Evolutionary conservation across 1,140 invertebrate species (phyloP).

Genomic region (Tetragonula clypearis): DNA sequence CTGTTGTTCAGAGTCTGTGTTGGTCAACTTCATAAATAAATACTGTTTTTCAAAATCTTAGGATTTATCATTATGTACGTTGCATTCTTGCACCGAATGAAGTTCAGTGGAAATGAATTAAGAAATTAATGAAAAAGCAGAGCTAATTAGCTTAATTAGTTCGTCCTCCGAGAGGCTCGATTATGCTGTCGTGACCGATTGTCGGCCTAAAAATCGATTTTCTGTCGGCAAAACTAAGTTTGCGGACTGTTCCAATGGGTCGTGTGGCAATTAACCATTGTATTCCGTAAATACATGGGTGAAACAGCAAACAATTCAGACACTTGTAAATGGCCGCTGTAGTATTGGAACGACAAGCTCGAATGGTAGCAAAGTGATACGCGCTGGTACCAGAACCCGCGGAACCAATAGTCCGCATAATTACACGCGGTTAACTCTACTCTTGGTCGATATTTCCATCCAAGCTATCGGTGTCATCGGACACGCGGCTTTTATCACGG

Average conservation of each 20-base stretch:
- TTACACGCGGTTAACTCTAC: conserved; percentile 36
- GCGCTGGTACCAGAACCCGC: conserved; percentile 55
- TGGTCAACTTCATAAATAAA: background rate
- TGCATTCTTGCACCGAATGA: background rate
- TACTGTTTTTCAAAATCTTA: background rate
- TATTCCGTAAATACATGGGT: background rate
- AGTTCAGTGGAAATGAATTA: background rate
- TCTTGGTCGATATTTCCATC: conserved; percentile 54
- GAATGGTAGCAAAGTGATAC: conserved; percentile 55
- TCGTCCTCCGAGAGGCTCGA: background rate
- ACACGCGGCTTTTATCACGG: conserved; percentile 30
- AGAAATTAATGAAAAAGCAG: background rate
- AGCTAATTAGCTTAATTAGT: background rate
- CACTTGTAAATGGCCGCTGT: conserved; percentile 20
- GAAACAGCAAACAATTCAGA: conserved; percentile 10
- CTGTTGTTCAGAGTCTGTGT: background rate
- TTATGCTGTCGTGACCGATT: background rate
- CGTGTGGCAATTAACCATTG: conserved; percentile 13
- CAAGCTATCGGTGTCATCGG: conserved; percentile 56
- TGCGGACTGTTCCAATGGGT: background rate
- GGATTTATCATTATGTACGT: background rate
- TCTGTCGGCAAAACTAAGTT: background rate
- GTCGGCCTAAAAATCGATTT: background rate
- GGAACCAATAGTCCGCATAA: conserved; percentile 52
- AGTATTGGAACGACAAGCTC: conserved; percentile 6